Conservation (phyloP, 2,888 invertebrate genomes). For the Heteromurus nitidus region DNA sequence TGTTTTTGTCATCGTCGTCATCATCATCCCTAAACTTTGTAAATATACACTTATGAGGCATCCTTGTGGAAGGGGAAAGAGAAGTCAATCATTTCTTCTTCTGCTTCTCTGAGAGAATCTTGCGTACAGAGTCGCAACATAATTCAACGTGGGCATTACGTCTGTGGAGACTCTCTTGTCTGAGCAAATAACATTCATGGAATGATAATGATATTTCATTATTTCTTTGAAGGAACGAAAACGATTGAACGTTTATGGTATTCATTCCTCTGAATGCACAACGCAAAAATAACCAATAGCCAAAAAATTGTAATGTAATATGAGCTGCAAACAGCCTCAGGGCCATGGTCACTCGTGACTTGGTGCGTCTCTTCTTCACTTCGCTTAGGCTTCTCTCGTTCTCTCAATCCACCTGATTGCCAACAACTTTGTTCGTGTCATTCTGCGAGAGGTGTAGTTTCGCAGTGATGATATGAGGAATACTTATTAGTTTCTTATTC, state of each 20-base stretch:
- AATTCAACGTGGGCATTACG: neutral
- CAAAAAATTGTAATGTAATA: no score
- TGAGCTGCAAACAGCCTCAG: slow-evolving; percentile 29
- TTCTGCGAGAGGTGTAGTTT: no score
- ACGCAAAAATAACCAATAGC: no score
- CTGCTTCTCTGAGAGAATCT: neutral
- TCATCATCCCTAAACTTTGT: neutral
- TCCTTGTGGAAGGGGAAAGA: slow-evolving; percentile 3
- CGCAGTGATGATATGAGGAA: no score
- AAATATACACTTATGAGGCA: neutral
- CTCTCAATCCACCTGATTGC: no score
- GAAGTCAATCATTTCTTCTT: slow-evolving; percentile 11
- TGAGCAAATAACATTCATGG: slow-evolving; percentile 5
- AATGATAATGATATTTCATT: slow-evolving; percentile 3
- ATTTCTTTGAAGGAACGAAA: neutral
- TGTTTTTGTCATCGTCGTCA: slow-evolving; percentile 11
- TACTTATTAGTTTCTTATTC: no score
- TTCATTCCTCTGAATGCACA: no score
- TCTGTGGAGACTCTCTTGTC: neutral
- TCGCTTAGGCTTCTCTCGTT: no score
- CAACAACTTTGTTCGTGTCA: no score
- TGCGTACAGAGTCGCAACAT: neutral
- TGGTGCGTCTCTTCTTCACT: neutral
- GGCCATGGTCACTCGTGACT: slow-evolving; percentile 64
- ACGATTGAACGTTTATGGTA: no score